Evolutionary conservation across 2,888 invertebrate species (phyloP).

Genomic region (Drosophila falleni): DNA sequence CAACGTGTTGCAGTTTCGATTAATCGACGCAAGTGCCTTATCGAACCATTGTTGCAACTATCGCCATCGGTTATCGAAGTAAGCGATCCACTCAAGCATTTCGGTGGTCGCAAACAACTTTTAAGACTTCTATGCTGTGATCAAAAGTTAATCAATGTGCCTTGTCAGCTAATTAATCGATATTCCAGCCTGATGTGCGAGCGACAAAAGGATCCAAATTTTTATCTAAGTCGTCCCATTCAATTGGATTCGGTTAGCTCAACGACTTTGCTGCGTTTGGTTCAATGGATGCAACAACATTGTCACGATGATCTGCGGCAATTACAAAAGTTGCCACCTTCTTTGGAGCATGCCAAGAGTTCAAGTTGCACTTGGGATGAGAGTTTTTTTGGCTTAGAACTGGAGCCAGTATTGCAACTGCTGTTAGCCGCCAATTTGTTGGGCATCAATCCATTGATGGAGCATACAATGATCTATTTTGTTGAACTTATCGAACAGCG

Average conservation of each 20-base stretch:
- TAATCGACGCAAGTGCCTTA: not conserved
- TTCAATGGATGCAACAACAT: slow-evolving; percentile 57
- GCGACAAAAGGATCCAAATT: slow-evolving; percentile 13
- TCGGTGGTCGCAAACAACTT: not conserved
- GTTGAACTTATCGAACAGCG: slow-evolving; percentile 26
- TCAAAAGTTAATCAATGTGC: slow-evolving; percentile 35
- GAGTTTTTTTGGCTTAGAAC: slow-evolving; percentile 32
- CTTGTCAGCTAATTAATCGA: slow-evolving; percentile 39
- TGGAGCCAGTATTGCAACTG: slow-evolving; percentile 33
- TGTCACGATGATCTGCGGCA: slow-evolving; percentile 20
- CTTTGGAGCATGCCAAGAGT: not conserved
- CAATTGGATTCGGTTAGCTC: slow-evolving; percentile 43
- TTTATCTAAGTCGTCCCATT: slow-evolving; percentile 16
- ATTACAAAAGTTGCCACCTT: slow-evolving; percentile 16
- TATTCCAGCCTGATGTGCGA: slow-evolving; percentile 32
- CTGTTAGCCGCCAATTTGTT: slow-evolving; percentile 50
- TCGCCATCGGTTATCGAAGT: not conserved
- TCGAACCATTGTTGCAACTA: not conserved
- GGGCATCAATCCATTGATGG: slow-evolving; percentile 41
- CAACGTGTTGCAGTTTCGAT: not conserved
- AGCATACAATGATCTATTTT: slow-evolving; percentile 32
- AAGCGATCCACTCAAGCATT: not conserved
- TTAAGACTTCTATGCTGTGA: slow-evolving; percentile 51
- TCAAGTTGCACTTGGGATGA: slow-evolving; percentile 43
- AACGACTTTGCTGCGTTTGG: slow-evolving; percentile 26